Evolutionary conservation across 2,888 invertebrate species (phyloP), one percentile per base, ranked within the genome.

Genomic region (Argynnis bischoffii): DNA sequence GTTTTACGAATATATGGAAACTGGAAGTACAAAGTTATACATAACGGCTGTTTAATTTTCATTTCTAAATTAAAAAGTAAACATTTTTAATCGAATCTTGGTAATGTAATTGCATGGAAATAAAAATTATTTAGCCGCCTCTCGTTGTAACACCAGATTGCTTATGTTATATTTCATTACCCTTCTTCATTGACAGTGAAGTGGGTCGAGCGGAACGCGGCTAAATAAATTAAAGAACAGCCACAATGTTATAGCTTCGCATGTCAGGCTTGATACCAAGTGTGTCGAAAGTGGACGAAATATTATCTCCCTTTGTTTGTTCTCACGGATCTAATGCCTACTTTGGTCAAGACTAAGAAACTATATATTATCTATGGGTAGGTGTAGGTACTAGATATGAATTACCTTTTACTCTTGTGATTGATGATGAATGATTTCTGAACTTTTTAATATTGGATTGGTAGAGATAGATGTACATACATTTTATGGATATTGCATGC

Each of bases 171-270:
- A 82, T 80, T 86, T 87, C 86, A 87, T 85, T 79, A 77, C 79
- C 75, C 76, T 73, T 82, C 79, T 85, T 84, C 80, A 85, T 87
- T 84, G 83, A 82, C 79, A 79, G 78, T 74, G 73, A 80, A 88
- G 81, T 88, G 83, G 90, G 87, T 87, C 87, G 82, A 82, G 81
- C 79, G 84, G 82, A 88, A 85, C 85, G 84, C 82, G 79, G 76
- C 78, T 82, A 82, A 85, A 87, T 85, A 86, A 85, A 86, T 89
- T 85, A 86, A 82, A 77, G 76, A 78, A 75, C 79, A 75, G 75
- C 75, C 75, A 78, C 79, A 76, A 76, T 70, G 71, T 66, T 74
- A 73, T 67, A 71, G 71, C 63, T 59, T 69, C 60, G 74, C 67
- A 66, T 69, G 72, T 73, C 69, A 70, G 26, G 50, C 55, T 51